These are phyloP conservation scores for Argyrosomus japonicus DNA, from an alignment of 2,113 vertebrate genomes.

Conservation along the genomic window DNA sequence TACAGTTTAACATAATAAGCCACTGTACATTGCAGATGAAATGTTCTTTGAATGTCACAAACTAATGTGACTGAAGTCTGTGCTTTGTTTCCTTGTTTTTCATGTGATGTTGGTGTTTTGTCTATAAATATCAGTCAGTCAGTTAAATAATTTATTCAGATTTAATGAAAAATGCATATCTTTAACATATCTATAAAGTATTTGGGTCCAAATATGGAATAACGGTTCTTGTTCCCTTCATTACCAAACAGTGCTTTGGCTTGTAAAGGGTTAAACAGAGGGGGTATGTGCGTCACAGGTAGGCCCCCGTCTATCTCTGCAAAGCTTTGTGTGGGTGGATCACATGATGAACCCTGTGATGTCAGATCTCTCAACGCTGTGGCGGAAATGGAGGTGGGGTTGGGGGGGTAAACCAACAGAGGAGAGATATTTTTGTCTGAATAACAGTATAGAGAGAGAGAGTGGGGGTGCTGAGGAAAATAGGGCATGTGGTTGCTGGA, in stretches of 20 bases:
- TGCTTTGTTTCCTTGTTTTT: not conserved
- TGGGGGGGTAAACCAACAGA: constrained; percentile 53
- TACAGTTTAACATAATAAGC: not conserved
- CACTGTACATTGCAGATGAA: not conserved
- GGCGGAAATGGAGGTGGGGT: constrained; percentile 68
- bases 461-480: constrained; percentile 55
- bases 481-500: constrained; percentile 16
- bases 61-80: not conserved
- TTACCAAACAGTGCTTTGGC: not conserved
- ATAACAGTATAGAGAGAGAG: constrained; percentile 17
- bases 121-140: not conserved
- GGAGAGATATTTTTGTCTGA: constrained; percentile 65
- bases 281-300: constrained; percentile 75
- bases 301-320: constrained; percentile 60
- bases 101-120: not conserved
- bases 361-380: constrained; percentile 61
- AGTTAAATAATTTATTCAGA: not conserved
- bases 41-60: not conserved
- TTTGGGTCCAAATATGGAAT: not conserved
- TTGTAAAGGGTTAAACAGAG: constrained; percentile 63
- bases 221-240: not conserved
- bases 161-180: not conserved
- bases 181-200: too few relatives aligned
- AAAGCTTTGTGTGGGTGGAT: constrained; percentile 70
- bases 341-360: constrained; percentile 71